A percentile compares a stretch with the other conserved stretches of the same genome.
phyloP scores from a whole-genome alignment of 2,113 vertebrate genomes.

The Clarias magur region DNA sequence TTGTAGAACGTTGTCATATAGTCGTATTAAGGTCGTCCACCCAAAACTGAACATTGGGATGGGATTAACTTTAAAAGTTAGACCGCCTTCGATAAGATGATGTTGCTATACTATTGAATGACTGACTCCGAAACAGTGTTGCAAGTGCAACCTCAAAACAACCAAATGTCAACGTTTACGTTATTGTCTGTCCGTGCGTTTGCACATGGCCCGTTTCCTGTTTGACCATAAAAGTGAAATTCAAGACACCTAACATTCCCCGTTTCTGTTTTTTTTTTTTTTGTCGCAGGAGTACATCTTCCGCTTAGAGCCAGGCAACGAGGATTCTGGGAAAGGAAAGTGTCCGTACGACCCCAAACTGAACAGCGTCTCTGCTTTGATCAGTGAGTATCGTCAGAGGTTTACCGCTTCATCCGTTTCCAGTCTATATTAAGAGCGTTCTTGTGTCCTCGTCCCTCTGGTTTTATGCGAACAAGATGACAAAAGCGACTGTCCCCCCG shows the following conservation, averaged over 20 bases:
- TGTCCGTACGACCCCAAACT: slow-evolving; percentile 98
- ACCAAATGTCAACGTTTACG: too few relatives aligned
- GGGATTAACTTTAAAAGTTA: too few relatives aligned
- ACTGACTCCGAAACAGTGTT: too few relatives aligned
- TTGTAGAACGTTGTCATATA: too few relatives aligned
- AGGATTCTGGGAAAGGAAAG: slow-evolving; percentile 97
- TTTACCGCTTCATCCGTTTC: slow-evolving; percentile 15
- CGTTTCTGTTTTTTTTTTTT: background rate
- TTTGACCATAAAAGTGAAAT: background rate
- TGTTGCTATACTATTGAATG: too few relatives aligned
- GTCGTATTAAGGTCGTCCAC: too few relatives aligned
- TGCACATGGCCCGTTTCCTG: too few relatives aligned
- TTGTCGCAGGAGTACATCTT: slow-evolving; percentile 91
- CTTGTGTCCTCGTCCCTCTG: background rate
- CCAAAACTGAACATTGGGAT: too few relatives aligned
- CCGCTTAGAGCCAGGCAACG: slow-evolving; percentile 90
- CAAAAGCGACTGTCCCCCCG: slow-evolving; percentile 6
- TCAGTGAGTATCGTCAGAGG: slow-evolving; percentile 84
- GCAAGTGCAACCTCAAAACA: too few relatives aligned
- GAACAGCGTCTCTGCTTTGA: slow-evolving; percentile 92
- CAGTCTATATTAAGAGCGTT: background rate
- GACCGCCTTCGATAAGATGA: too few relatives aligned
- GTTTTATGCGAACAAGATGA: slow-evolving; percentile 8
- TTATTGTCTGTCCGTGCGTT: too few relatives aligned
- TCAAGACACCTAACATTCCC: background rate